Conservation (phyloP, 2,113 vertebrate genomes). For the Hucho hucho region DNA sequence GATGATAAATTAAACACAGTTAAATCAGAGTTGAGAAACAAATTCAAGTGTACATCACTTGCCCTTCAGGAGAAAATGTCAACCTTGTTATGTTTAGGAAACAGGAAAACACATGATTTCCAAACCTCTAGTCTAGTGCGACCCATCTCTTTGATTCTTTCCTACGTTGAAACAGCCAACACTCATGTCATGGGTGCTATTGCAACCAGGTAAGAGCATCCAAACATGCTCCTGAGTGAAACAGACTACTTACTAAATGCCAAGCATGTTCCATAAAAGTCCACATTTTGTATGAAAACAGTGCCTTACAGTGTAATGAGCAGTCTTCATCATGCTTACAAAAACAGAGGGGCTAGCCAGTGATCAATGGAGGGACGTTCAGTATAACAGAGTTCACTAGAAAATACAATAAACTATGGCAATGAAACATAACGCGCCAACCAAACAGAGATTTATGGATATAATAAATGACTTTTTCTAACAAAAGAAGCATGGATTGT, state of each 20-base stretch:
- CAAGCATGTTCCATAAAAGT: conserved; percentile 23
- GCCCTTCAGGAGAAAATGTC: background rate
- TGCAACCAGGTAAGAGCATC: conserved; percentile 61
- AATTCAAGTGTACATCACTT: background rate
- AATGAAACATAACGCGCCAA: too few species aligned
- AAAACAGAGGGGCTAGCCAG: too few species aligned
- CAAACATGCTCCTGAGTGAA: conserved; percentile 53
- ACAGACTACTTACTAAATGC: conserved; percentile 37
- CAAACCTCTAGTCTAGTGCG: conserved; percentile 20
- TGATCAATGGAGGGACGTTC: too few species aligned
- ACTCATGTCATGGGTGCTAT: conserved; percentile 49
- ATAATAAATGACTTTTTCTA: too few species aligned
- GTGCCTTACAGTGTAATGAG: background rate
- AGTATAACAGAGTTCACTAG: too few species aligned
- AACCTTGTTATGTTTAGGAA: background rate
- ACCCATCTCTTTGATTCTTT: conserved; percentile 34
- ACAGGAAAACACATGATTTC: background rate
- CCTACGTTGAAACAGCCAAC: conserved; percentile 35
- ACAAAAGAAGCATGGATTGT: too few species aligned
- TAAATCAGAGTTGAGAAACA: background rate
- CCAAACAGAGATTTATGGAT: too few species aligned
- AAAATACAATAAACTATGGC: too few species aligned
- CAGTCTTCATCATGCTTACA: too few species aligned
- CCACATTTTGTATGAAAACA: background rate
- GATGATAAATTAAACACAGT: conserved; percentile 6